Evolutionary conservation across 2,888 invertebrate species (phyloP).

Genomic region (Lycaena phlaeas): DNA sequence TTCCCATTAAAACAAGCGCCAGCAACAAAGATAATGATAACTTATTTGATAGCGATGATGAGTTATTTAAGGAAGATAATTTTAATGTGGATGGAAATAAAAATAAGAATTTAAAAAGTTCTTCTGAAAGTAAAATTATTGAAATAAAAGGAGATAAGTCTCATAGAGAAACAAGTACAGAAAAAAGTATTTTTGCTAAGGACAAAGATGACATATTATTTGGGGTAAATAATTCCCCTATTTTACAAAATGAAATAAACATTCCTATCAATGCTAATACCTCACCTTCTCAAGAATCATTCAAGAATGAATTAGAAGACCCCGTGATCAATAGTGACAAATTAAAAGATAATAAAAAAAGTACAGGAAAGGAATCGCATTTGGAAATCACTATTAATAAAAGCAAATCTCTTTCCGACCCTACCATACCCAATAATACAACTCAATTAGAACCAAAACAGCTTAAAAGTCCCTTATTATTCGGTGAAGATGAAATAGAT

Average conservation of each 20-base stretch:
- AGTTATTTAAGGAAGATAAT: slow-evolving; percentile 18
- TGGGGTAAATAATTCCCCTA: slow-evolving; percentile 7
- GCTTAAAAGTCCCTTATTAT: slow-evolving; percentile 23
- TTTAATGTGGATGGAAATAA: not conserved
- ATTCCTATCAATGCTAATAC: not conserved
- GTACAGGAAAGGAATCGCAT: slow-evolving; percentile 11
- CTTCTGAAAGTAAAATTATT: not conserved
- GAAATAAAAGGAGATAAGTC: not conserved
- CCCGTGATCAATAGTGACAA: too few relatives aligned
- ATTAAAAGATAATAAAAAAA: slow-evolving; percentile 7
- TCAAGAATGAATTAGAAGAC: slow-evolving; percentile 8
- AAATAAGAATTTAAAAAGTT: not conserved
- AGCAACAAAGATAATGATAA: slow-evolving; percentile 20
- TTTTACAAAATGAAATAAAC: not conserved
- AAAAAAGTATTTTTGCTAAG: slow-evolving; percentile 35
- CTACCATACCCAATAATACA: slow-evolving; percentile 7
- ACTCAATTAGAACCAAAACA: not conserved
- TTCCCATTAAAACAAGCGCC: slow-evolving; percentile 23
- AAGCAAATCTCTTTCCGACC: slow-evolving; percentile 3
- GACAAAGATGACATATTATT: slow-evolving; percentile 37
- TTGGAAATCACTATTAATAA: slow-evolving; percentile 11
- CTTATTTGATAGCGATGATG: slow-evolving; percentile 37
- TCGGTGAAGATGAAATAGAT: slow-evolving; percentile 37
- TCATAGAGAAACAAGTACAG: slow-evolving; percentile 8
- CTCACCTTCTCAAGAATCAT: not conserved